Base-by-base conservation (phyloP, 2,888 invertebrate species). In the Acanthacorydalis orientalis region DNA sequence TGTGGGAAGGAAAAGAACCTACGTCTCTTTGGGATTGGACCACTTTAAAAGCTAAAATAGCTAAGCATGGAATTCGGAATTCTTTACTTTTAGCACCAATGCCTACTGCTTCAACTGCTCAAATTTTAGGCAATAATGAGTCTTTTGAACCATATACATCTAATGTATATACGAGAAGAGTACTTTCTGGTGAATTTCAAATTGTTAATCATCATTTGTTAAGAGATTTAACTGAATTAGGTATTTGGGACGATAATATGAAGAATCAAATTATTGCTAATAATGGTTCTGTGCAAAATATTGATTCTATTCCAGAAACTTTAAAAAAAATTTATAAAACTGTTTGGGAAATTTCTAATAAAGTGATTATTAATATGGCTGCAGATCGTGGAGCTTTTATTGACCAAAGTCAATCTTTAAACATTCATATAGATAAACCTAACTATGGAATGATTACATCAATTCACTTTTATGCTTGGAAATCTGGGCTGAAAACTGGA, bases 31-130 rank as follows among this genome's bases (percentile, higher is more conserved):
- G 92, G 86, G 76, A 98, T 63, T 98, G 98, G 98, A 59, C 68
- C 1, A 68, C 60, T 7, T 69, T 98, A 14, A 91, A 91, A 64
- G 73, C 70, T 44, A 85, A 84, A 61, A 95, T 98, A 55, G 79
- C 84, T 1, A 73, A 83, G 67, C 76, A 89, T 66, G 98, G 98
- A 9, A 70, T 97, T 0, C 73, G 97, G 48, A 98, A 98, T 69
- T 95, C 95, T 2, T 70, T 96, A 31, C 69, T 98, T 15, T 56
- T 97, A 52, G 96, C 97, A 0, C 96, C 96, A 0, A 98, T 98
- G 97, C 97, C 97, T 1, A 98, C 97, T 6, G 96, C 97, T 8
- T 95, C 96, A 1, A 98, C 97, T 0, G 97, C 98, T 2, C 97
- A 98, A 68, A 99, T 99, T 60, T 76, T 98, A 41, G 98, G 98